Evolutionary conservation across 2,113 vertebrate species (phyloP).

Genomic region (Thamnophis sirtalis): DNA sequence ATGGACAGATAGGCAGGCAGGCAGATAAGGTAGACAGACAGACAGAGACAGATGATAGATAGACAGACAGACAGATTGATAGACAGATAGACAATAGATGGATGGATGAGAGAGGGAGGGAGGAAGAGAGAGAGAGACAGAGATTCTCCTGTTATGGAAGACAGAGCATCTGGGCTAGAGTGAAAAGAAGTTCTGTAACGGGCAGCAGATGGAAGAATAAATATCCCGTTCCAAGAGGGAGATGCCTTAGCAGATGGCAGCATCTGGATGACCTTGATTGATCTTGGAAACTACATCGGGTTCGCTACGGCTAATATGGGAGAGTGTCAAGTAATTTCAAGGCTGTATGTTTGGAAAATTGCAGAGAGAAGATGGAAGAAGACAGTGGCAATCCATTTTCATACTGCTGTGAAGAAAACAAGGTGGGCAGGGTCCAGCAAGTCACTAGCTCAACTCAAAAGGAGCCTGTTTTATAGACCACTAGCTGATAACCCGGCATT

Average conservation of each 20-base stretch:
- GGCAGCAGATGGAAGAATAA: background rate
- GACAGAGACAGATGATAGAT: too few relatives aligned
- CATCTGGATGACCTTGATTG: background rate
- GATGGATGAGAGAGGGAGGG: too few relatives aligned
- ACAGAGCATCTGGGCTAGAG: background rate
- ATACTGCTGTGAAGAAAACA: background rate
- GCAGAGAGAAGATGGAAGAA: background rate
- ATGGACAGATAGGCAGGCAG: too few relatives aligned
- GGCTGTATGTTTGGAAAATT: background rate
- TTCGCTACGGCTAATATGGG: background rate
- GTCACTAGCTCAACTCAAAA: background rate
- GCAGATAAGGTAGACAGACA: too few relatives aligned
- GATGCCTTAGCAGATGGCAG: background rate
- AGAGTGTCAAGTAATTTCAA: background rate
- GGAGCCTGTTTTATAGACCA: background rate
- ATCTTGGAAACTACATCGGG: background rate
- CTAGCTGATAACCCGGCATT: too few relatives aligned
- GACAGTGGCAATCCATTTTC: background rate
- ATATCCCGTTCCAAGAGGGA: background rate
- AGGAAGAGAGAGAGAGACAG: rapidly evolving
- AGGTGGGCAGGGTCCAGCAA: background rate
- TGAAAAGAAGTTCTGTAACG: background rate
- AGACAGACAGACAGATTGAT: too few relatives aligned
- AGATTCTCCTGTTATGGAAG: background rate
- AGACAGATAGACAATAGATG: too few relatives aligned